phyloP scores from a whole-genome alignment of 2,888 invertebrate species.

The Spodoptera picta region DNA sequence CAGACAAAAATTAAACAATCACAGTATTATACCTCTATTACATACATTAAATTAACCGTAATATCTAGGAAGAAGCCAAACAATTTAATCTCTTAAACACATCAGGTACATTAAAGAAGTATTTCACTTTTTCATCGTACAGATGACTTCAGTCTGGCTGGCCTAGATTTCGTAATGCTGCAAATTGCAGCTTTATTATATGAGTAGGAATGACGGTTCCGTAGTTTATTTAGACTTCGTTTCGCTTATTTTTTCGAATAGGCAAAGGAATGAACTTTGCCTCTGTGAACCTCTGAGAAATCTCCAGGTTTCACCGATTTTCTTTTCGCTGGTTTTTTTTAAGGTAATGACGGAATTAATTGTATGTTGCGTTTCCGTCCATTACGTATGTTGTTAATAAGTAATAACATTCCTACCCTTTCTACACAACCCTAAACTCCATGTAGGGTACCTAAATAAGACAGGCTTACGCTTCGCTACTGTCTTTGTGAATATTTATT shows the following conservation, averaged over 20 bases:
- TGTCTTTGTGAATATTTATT: too few species aligned
- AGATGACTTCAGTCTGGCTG: constrained; percentile 50
- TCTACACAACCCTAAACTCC: too few species aligned
- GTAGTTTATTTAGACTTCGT: constrained; percentile 3
- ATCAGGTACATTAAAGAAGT: constrained; percentile 31
- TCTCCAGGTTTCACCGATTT: too few species aligned
- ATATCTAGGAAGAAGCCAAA: constrained; percentile 24
- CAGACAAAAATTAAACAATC: neutral
- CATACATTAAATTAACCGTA: neutral
- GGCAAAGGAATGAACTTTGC: neutral
- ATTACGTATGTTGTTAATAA: too few species aligned
- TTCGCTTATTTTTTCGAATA: neutral
- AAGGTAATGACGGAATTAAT: too few species aligned
- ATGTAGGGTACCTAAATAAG: too few species aligned
- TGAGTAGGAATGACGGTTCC: constrained; percentile 34
- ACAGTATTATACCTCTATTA: neutral
- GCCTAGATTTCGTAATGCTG: constrained; percentile 60
- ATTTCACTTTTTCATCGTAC: constrained; percentile 40
- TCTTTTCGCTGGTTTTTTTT: too few species aligned
- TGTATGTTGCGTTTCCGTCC: too few species aligned
- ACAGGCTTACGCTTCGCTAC: too few species aligned
- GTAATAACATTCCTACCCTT: too few species aligned
- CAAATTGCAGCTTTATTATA: constrained; percentile 51
- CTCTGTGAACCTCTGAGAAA: too few species aligned
- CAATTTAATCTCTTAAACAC: constrained; percentile 33